These are phyloP conservation scores for Halcyon badia DNA, from an alignment of 2,797 vertebrate genomes.

Conservation along the genomic window DNA sequence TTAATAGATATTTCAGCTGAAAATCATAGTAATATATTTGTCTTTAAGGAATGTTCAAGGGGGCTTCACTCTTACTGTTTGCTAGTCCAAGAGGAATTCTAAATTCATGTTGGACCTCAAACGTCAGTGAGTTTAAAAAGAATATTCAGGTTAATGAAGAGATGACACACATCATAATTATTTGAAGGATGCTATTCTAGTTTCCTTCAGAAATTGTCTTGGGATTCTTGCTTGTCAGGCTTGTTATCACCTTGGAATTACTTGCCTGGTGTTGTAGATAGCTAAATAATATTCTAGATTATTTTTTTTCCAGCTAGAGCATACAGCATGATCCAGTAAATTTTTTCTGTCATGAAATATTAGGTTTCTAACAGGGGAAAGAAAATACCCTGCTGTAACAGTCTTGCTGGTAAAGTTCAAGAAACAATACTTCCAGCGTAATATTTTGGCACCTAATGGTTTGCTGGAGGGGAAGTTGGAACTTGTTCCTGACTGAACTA, in stretches of 20 bases:
- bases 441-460: background rate
- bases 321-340: background rate
- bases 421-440: background rate
- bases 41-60: background rate
- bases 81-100: background rate
- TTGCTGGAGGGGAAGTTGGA: background rate
- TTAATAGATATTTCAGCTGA: background rate
- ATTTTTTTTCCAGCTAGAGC: background rate
- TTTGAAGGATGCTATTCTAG: constrained; percentile 21
- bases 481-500: background rate
- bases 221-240: constrained; percentile 3
- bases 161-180: background rate
- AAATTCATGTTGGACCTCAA: background rate
- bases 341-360: background rate
- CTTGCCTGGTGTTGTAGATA: background rate
- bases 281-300: background rate
- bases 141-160: constrained; percentile 60
- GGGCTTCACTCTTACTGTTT: background rate
- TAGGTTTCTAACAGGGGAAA: background rate
- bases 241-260: background rate
- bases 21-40: background rate
- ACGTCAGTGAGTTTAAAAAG: constrained; percentile 41
- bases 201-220: constrained; percentile 14
- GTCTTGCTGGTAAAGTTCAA: background rate
- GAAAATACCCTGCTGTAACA: background rate